Evolutionary conservation across 2,113 vertebrate genomes (phyloP).

Genomic region (Larimichthys polyactis): DNA sequence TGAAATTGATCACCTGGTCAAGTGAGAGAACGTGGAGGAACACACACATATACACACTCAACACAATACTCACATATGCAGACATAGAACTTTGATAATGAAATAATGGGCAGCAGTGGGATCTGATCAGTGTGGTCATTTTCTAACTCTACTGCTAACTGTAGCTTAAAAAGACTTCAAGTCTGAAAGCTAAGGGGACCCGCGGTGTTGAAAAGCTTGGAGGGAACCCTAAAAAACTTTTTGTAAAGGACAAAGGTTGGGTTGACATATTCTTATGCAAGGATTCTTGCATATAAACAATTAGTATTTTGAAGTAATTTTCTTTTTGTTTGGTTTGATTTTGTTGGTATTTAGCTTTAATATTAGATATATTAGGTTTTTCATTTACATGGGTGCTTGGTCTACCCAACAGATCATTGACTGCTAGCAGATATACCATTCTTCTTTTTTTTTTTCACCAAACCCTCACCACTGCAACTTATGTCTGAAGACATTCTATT

Average conservation of each 20-base stretch:
- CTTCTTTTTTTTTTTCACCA: background rate
- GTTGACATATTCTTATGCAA: background rate
- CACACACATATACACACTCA: background rate
- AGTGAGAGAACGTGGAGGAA: constrained; percentile 19
- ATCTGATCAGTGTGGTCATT: constrained; percentile 20
- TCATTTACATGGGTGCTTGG: too few relatives aligned
- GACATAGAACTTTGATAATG: background rate
- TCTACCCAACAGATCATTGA: too few relatives aligned
- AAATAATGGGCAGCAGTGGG: constrained; percentile 1
- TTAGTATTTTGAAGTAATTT: too few relatives aligned
- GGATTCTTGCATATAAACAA: background rate
- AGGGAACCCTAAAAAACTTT: background rate
- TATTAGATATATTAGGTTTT: background rate
- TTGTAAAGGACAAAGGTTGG: background rate
- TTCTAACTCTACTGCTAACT: constrained; percentile 10
- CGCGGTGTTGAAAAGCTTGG: background rate
- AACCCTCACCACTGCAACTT: too few relatives aligned
- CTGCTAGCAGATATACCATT: background rate
- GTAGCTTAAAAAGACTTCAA: background rate
- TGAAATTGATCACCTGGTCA: constrained; percentile 47
- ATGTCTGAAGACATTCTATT: background rate
- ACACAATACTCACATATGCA: background rate
- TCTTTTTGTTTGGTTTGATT: too few relatives aligned
- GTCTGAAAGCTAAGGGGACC: background rate
- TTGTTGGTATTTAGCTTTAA: background rate